Base-by-base conservation (phyloP, 2,888 invertebrate species). In the Microdon myrmicae region DNA sequence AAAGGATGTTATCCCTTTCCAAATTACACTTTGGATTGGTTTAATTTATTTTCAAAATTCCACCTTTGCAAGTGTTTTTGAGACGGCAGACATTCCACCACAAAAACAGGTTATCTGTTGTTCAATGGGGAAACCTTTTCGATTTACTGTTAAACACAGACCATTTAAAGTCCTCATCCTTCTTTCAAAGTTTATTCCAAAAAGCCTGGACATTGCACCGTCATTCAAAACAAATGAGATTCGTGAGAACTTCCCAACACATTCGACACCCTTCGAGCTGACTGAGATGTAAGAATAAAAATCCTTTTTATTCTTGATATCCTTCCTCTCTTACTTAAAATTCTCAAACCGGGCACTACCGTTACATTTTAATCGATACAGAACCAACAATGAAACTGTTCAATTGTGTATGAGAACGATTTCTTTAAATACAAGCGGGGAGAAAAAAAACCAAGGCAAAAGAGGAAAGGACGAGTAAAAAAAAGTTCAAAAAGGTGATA, bases 221-320 rank as follows among this genome's bases (percentile, higher is more conserved):
- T 48, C 48, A 31, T 48, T 29, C 48, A 31, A 48, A 48, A 37
- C 23, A 31, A 38, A 48, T 38, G 38, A 38, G 38, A 31, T 48
- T 39, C 38, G 38, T 48, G 48, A 23, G 48, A 39, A 39, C 29
- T 25, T 38, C 25, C 8, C 37, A 48, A 47, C 47, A 28, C 47
- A 35, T 28, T 34, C 20, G 37, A 12, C 29, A 48, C 16, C 19
- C 6, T 13, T 4, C n/a, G 14, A n/a, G n/a, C n/a, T 2, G 8
- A 6, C 17, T 22, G 20, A 23, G 20, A 5, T 32, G 26, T 26
- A 26, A n/a, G 19, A 45, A 45, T 34, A 34, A 47, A 35, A 47
- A 47, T 47, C 47, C 47, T 35, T 26, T 26, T 20, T 10, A 23
- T 32, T 44, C 23, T 44, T 44, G 32, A 23, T 25, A 8, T 8